phyloP scores from a whole-genome alignment of 1,140 invertebrate species.

The Coptotermes formosanus region DNA sequence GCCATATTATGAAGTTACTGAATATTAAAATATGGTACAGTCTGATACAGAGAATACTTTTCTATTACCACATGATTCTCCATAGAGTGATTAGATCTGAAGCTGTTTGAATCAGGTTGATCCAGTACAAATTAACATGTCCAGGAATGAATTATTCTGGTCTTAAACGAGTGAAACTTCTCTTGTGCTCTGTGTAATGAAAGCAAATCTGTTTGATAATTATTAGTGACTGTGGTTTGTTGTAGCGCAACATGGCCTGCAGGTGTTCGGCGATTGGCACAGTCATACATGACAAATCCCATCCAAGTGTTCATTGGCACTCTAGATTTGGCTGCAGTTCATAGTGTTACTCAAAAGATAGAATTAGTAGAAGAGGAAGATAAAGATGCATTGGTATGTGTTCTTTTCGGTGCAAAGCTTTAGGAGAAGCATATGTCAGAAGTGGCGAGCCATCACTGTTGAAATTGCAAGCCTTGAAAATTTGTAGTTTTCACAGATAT shows the following conservation, averaged over 20 bases:
- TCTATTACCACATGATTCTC: too few relatives aligned
- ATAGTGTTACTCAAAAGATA: conserved; percentile 76
- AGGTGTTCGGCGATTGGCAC: conserved; percentile 76
- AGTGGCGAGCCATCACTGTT: too few relatives aligned
- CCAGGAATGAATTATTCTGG: not conserved
- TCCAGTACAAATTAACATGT: not conserved
- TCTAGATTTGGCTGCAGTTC: conserved; percentile 79
- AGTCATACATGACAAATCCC: conserved; percentile 83
- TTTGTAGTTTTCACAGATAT: too few relatives aligned
- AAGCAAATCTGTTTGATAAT: not conserved
- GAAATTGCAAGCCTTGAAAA: too few relatives aligned
- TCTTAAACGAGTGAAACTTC: not conserved
- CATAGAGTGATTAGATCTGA: too few relatives aligned
- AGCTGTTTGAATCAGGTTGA: not conserved
- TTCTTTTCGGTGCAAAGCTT: not conserved
- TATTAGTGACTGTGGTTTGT: conserved; percentile 32
- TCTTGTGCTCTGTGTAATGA: not conserved
- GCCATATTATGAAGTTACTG: too few relatives aligned
- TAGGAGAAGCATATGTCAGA: too few relatives aligned
- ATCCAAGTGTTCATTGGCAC: conserved; percentile 86
- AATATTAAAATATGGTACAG: too few relatives aligned
- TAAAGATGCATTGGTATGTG: conserved; percentile 59
- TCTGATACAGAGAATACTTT: too few relatives aligned
- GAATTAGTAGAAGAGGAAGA: conserved; percentile 71
- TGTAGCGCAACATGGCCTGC: conserved; percentile 84